phyloP scores from a whole-genome alignment of 1,140 invertebrate genomes.

The Brachionus angularis region DNA sequence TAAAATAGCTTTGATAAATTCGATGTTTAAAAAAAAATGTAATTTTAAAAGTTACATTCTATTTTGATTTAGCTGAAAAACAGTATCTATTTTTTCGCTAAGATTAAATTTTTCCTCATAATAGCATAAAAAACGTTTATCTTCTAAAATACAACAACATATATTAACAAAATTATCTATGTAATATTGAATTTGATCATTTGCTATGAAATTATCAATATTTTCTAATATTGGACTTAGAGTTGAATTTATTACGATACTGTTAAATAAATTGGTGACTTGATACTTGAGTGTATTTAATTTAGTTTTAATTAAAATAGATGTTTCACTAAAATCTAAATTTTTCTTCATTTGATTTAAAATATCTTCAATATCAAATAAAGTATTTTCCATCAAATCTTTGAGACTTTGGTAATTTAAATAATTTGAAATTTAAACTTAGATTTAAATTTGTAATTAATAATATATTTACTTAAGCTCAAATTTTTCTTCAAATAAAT shows the following conservation, averaged over 20 bases:
- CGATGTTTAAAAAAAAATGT: not conserved
- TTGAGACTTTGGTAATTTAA: constrained; percentile 23
- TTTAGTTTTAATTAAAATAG: constrained; percentile 3
- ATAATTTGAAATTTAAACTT: not conserved
- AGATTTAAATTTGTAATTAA: not conserved
- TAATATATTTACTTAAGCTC: not conserved
- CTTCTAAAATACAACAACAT: constrained; percentile 22
- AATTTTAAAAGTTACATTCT: not conserved
- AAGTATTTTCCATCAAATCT: constrained; percentile 8
- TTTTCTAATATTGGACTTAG: constrained; percentile 6
- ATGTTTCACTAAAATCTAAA: not conserved
- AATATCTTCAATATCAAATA: constrained; percentile 20
- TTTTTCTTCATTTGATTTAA: not conserved
- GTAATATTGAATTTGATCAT: not conserved
- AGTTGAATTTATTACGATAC: not conserved
- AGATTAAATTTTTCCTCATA: constrained; percentile 33
- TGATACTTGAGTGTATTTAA: not conserved
- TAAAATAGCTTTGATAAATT: no score
- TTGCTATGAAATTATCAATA: not conserved
- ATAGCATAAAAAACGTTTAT: constrained; percentile 23
- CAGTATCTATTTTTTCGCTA: constrained; percentile 11
- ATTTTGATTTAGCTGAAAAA: constrained; percentile 8
- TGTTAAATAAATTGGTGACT: constrained; percentile 3
- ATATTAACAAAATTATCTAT: constrained; percentile 16
- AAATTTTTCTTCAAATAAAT: constrained; percentile 39